Evolutionary conservation across 2,888 invertebrate species (phyloP), one percentile per base, ranked within the genome.

Genomic region (Linnaemya vulpina): DNA sequence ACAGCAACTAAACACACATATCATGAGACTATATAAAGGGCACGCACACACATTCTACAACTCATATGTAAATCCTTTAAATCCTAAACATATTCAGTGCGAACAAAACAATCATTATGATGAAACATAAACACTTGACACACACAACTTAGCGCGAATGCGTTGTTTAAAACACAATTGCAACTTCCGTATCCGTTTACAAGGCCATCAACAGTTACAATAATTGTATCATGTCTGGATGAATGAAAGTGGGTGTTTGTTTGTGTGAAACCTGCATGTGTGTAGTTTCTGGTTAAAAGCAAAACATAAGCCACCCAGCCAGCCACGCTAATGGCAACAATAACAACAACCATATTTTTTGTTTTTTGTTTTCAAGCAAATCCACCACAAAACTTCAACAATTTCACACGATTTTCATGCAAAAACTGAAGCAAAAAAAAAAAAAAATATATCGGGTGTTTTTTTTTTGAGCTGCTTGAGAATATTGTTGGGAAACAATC

Each of bases 361-460:
- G 2, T 5, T 30, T 30, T 30, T 30, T 5, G 2, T 30, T 30
- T 70, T 38, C 75, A 80, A 30, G 65, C 82, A 78, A 79, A 90
- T 90, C 88, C 89, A 88, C 90, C 91, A 88, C 90, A 89, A 89
- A 90, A 89, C 88, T 89, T 89, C 89, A 88, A 88, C 88, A 89
- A 89, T 89, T 90, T 91, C 88, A 87, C 87, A 89, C 88, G 89
- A 91, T 89, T 91, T 89, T 88, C 88, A 88, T 87, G 25, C 22
- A 77, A 77, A 68, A 77, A 43, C 49, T 63, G 30, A 40, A 62
- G 22, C 40, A n/a, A 62, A 78, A 68, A 22, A 35, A 35, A 35
- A 35, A 35, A 35, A n/a, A n/a, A n/a, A n/a, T n/a, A n/a, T n/a
- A n/a, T n/a, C n/a, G n/a, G n/a, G n/a, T n/a, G n/a, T n/a, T n/a